A percentile compares a stretch with the other conserved stretches of the same genome.
Conservation (phyloP, 1,140 invertebrate genomes). For the Bombyx mandarina region DNA sequence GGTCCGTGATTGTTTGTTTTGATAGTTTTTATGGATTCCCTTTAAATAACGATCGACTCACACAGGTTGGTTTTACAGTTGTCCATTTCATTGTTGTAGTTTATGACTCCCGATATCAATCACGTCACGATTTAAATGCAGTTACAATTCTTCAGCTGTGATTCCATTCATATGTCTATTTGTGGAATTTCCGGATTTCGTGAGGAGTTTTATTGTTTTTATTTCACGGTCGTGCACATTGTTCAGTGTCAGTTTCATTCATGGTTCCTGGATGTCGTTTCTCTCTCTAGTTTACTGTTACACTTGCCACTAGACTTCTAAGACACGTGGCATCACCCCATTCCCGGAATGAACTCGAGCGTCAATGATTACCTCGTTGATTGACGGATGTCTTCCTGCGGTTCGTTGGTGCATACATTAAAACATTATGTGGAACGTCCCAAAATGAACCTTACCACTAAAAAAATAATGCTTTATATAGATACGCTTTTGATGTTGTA, state of each 20-base stretch:
- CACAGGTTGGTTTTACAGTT: slow-evolving; percentile 29
- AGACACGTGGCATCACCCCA: slow-evolving; percentile 24
- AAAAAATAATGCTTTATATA: background rate
- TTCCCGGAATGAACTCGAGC: slow-evolving; percentile 36
- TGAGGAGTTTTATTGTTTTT: background rate
- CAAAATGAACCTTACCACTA: slow-evolving; percentile 14
- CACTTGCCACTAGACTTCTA: slow-evolving; percentile 2
- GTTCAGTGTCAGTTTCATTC: slow-evolving; percentile 13
- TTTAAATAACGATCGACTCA: slow-evolving; percentile 39
- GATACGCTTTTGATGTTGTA: slow-evolving; percentile 10
- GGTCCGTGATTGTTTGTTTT: slow-evolving; percentile 51
- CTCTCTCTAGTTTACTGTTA: slow-evolving; percentile 9
- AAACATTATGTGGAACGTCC: background rate
- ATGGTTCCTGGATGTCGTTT: slow-evolving; percentile 15
- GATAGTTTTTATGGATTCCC: slow-evolving; percentile 48
- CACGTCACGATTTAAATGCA: slow-evolving; percentile 22
- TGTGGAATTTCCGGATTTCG: background rate
- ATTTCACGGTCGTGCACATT: background rate
- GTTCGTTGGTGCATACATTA: slow-evolving; percentile 17
- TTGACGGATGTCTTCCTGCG: slow-evolving; percentile 56
- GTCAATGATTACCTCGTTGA: slow-evolving; percentile 34
- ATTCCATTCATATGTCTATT: background rate
- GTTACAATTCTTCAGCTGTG: slow-evolving; percentile 2
- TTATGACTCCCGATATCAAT: slow-evolving; percentile 30
- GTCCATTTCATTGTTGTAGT: slow-evolving; percentile 26